phyloP scores from a whole-genome alignment of 2,888 invertebrate genomes.

The Aspidiotus destructor region DNA sequence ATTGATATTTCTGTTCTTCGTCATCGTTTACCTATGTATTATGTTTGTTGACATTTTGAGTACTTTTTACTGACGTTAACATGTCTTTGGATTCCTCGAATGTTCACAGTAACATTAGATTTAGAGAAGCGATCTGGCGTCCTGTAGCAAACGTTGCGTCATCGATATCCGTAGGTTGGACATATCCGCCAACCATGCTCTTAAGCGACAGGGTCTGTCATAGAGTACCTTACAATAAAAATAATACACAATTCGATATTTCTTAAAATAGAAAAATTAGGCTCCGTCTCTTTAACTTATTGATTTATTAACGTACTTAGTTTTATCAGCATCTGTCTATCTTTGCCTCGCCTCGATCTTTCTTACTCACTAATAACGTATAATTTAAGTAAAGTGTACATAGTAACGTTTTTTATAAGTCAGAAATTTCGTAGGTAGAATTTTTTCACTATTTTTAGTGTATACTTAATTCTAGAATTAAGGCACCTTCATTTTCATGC shows the following conservation, averaged over 20 bases:
- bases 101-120: conserved; percentile 30
- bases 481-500: no score
- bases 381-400: neutral
- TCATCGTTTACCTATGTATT: conserved; percentile 17
- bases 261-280: neutral
- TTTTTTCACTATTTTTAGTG: no score
- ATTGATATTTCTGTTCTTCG: neutral
- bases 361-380: neutral
- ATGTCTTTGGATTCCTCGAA: conserved; percentile 32
- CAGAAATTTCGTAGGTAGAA: no score
- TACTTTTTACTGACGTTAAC: conserved; percentile 29
- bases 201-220: conserved; percentile 29
- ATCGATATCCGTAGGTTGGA: conserved; percentile 27
- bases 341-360: neutral
- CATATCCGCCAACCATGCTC: conserved; percentile 24
- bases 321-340: no score
- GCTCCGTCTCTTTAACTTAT: no score
- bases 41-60: conserved; percentile 23
- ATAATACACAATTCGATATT: conserved; percentile 26
- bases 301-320: no score
- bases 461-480: no score
- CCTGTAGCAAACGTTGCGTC: conserved; percentile 24
- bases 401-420: no score
- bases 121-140: conserved; percentile 27
- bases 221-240: conserved; percentile 23